Conservation (phyloP, 2,888 invertebrate genomes). For the Ophioninae sp. region DNA sequence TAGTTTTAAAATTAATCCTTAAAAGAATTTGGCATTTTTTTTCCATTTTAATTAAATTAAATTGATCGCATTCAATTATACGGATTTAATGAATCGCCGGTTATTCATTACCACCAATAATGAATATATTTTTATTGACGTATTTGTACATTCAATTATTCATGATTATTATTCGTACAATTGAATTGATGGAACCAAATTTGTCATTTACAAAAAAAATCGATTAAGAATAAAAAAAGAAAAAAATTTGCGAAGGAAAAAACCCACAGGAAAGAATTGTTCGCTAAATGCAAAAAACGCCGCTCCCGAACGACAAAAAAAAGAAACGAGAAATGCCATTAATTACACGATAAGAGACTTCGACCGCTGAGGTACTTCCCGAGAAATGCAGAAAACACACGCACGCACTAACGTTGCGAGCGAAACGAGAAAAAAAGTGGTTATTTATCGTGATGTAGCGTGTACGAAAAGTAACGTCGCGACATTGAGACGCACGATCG, state of each 20-base stretch:
- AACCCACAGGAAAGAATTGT: background rate
- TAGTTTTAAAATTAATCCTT: no score
- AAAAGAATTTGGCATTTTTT: no score
- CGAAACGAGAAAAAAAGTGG: background rate
- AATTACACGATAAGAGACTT: background rate
- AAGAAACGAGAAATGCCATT: background rate
- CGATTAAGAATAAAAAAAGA: background rate
- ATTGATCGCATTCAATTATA: no score
- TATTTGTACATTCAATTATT: no score
- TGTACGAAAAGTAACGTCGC: background rate
- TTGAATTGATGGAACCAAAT: no score
- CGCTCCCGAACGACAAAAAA: background rate
- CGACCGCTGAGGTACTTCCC: background rate
- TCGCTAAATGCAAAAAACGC: background rate
- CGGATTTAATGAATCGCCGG: background rate
- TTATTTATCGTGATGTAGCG: background rate
- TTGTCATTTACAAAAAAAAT: no score
- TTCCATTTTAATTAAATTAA: no score
- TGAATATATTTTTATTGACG: background rate
- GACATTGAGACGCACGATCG: background rate
- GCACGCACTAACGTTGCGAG: background rate
- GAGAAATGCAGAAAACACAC: background rate
- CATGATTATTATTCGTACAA: no score
- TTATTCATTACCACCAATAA: background rate
- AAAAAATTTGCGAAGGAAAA: background rate